These are phyloP conservation scores for Polietes domitor DNA, from an alignment of 2,888 invertebrate species.

Conservation along the genomic window DNA sequence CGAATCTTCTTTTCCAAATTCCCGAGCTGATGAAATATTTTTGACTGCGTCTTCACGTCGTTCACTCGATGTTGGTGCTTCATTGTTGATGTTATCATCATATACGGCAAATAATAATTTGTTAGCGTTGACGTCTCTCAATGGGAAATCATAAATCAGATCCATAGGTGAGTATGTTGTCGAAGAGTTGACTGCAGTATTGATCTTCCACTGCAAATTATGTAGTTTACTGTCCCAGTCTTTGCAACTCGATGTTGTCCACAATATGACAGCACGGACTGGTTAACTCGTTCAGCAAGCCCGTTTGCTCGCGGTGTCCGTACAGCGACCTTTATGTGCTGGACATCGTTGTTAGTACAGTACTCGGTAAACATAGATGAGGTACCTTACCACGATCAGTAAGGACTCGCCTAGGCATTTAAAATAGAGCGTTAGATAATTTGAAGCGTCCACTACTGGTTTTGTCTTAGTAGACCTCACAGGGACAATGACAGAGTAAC, in stretches of 20 bases:
- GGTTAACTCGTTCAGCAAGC: conserved; percentile 57
- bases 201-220: conserved; percentile 63
- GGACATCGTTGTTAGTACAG: conserved; percentile 40
- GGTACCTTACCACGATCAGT: conserved; percentile 60
- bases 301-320: conserved; percentile 62
- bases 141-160: conserved; percentile 66
- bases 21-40: conserved; percentile 44
- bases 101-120: conserved; percentile 47
- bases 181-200: conserved; percentile 39
- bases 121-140: conserved; percentile 52
- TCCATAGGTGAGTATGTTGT: conserved; percentile 62
- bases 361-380: conserved; percentile 51
- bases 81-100: conserved; percentile 14
- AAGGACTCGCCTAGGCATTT: conserved; percentile 49
- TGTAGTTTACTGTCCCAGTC: conserved; percentile 63
- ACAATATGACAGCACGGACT: conserved; percentile 55
- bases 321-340: conserved; percentile 64
- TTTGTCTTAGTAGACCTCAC: conserved; percentile 64
- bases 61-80: not conserved
- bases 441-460: conserved; percentile 59
- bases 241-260: conserved; percentile 37
- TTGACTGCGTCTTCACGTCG: conserved; percentile 39
- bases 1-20: conserved; percentile 49
- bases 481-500: conserved; percentile 20
- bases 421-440: conserved; percentile 55